phyloP scores from a whole-genome alignment of 2,888 invertebrate genomes.

The Tanypteryx hageni region DNA sequence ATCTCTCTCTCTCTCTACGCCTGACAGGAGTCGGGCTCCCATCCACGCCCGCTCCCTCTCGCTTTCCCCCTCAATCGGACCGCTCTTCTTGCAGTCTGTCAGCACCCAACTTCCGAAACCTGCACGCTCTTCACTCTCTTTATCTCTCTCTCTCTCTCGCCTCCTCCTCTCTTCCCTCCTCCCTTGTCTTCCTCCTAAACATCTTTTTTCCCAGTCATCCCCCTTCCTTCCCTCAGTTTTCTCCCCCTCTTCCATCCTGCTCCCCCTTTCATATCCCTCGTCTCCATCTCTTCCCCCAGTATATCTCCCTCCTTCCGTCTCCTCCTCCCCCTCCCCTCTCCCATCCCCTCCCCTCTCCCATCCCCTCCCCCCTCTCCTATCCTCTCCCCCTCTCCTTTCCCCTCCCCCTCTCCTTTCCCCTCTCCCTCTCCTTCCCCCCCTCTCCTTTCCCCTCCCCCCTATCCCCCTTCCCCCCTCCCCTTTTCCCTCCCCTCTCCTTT shows the following conservation, averaged over 20 bases:
- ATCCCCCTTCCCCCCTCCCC: too few relatives aligned
- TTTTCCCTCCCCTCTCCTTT: neutral
- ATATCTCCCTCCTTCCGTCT: too few relatives aligned
- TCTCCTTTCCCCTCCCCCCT: too few relatives aligned
- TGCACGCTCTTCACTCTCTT: neutral
- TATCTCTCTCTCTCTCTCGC: neutral
- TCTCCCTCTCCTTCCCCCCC: neutral
- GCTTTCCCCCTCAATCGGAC: neutral
- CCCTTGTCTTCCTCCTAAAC: neutral
- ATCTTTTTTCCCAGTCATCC: neutral
- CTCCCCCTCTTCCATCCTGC: neutral
- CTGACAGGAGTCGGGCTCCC: neutral
- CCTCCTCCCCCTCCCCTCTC: neutral
- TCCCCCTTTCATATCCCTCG: neutral
- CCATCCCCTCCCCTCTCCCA: neutral
- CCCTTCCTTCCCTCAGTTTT: neutral
- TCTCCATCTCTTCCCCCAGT: too few relatives aligned
- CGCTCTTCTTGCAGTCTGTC: slow-evolving; percentile 9
- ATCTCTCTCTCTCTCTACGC: neutral
- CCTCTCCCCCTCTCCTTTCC: neutral
- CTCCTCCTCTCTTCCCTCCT: neutral
- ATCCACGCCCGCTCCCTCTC: neutral
- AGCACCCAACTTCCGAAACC: neutral
- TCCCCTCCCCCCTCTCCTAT: neutral
- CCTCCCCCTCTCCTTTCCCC: too few relatives aligned